Evolutionary conservation across 2,888 invertebrate genomes (phyloP), one percentile per base, ranked within the genome.

Genomic region (Pristionchus arcanus): DNA sequence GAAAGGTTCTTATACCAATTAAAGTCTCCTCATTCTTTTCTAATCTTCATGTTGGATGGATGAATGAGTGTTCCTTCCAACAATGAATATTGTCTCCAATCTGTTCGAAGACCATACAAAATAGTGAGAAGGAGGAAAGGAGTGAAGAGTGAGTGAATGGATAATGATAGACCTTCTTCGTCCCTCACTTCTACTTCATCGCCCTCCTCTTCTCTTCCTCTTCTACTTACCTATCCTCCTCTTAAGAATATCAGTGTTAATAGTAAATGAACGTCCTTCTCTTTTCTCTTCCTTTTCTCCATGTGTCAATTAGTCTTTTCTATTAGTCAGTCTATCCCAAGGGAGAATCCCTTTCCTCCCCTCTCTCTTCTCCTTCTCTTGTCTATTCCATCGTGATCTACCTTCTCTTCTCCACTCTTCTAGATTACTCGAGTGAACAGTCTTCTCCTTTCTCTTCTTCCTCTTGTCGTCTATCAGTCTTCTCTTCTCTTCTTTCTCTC

Each of bases 121-220:
- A 71, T 31, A 77, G 77, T 77, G 42, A 77, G 77, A 77, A 71
- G 28, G 19, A 71, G 15, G 16, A 31, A 34, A 13, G 34, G 28
- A 28, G 28, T 4, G 66, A 28, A 66, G 66, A 9, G 25, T 21
- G 28, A 66, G 31, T 71, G 31, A 9, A 31, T 71, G 15, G 16
- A 71, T 71, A 71, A 71, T 71, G 31, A 71, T 63, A 63, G 63
- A 63, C 63, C 71, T 42, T 42, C 77, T 77, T 77, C 83, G 13
- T 83, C 55, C 28, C 49, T 71, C 71, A 31, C 37, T 77, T 42
- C 25, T 7, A 13, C 42, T 25, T 42, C 37, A 74, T 19, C 42
- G 25, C 42, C 34, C 3, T 77, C 77, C 21, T 77, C 42, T 5
- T 55, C 53, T 31, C 53, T 81, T 81, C 81, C 31, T 7, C 55